Conservation (phyloP, 1,140 invertebrate genomes). For the Drosophila ercepeae region DNA sequence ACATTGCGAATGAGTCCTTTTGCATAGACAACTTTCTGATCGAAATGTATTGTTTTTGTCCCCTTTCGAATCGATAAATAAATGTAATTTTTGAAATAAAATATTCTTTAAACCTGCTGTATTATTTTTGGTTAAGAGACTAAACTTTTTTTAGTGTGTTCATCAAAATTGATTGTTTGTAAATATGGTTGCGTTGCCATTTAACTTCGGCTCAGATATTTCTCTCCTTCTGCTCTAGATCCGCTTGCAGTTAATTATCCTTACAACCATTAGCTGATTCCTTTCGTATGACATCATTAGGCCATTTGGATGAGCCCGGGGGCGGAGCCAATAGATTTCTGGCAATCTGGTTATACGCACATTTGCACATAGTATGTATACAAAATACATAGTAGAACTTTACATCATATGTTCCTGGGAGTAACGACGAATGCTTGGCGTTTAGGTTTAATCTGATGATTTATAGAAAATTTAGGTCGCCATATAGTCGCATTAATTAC, state of each 20-base stretch:
- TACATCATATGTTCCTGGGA: constrained; percentile 41
- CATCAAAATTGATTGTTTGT: background rate
- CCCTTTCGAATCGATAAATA: background rate
- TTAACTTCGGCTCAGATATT: background rate
- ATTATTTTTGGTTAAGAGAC: no score
- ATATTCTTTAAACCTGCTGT: no score
- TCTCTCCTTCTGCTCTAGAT: background rate
- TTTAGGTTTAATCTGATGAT: constrained; percentile 47
- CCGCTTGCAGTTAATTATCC: constrained; percentile 6
- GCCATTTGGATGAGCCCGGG: constrained; percentile 11
- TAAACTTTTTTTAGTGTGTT: no score
- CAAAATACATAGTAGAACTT: background rate
- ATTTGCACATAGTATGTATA: background rate
- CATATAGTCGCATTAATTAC: constrained; percentile 53
- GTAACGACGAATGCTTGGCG: constrained; percentile 21
- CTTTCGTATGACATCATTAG: constrained; percentile 18
- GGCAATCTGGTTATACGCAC: constrained; percentile 11
- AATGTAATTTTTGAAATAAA: no score
- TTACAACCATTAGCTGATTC: constrained; percentile 8
- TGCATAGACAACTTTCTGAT: constrained; percentile 31
- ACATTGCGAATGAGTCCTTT: background rate
- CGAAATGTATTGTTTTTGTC: constrained; percentile 27
- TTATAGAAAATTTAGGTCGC: constrained; percentile 50
- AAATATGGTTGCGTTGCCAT: background rate
- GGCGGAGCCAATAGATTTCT: constrained; percentile 25